A percentile compares a stretch with the other conserved stretches of the same genome.
These are phyloP conservation scores for Acheta domesticus DNA, from an alignment of 2,888 invertebrate species.

Conservation along the genomic window DNA sequence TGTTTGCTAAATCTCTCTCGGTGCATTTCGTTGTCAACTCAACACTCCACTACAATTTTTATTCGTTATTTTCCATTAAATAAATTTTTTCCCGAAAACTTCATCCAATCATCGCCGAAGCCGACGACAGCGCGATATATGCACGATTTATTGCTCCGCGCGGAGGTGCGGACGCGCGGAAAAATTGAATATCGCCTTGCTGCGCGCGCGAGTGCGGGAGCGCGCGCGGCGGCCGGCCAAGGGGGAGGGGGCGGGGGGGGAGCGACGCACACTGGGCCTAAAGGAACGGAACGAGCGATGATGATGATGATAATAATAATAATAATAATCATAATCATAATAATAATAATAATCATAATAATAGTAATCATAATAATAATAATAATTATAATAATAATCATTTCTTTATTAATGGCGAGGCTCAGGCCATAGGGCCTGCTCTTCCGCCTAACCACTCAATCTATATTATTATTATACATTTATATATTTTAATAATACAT, in stretches of 20 bases:
- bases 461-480: no score
- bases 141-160: background rate
- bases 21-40: background rate
- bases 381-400: no score
- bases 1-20: background rate
- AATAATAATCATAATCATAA: no score
- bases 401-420: no score
- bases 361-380: no score
- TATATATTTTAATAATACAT: no score
- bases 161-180: background rate
- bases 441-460: no score
- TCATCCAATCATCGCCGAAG: background rate
- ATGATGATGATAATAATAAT: no score
- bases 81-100: constrained; percentile 11
- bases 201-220: background rate
- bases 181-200: constrained; percentile 9
- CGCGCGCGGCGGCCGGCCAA: background rate
- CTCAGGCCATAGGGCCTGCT: no score
- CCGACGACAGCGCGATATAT: background rate
- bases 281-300: no score
- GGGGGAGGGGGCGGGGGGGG: background rate
- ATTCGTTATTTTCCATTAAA: constrained; percentile 18
- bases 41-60: background rate
- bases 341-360: no score
- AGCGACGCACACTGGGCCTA: no score